These are phyloP conservation scores for Ornithoptera alexandrae DNA, from an alignment of 2,888 invertebrate genomes.

Conservation along the genomic window DNA sequence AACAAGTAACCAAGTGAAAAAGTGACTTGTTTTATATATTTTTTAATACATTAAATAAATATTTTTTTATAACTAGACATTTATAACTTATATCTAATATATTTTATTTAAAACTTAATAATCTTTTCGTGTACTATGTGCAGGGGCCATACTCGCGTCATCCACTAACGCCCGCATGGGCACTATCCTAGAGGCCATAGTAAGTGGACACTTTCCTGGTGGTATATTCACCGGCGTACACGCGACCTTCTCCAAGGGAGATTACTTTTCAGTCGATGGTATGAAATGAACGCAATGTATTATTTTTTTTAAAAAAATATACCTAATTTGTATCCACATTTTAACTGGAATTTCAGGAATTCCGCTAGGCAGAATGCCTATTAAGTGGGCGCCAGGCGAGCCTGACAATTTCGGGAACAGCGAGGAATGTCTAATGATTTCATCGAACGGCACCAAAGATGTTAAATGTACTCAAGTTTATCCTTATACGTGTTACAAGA, in stretches of 20 bases:
- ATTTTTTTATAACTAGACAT: no score
- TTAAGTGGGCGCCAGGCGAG: constrained; percentile 32
- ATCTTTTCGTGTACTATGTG: neutral
- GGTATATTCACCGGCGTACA: constrained; percentile 32
- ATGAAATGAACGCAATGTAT: neutral
- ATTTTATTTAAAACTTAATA: neutral
- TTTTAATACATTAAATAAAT: no score
- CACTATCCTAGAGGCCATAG: neutral
- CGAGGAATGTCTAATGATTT: constrained; percentile 32
- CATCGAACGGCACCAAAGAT: constrained; percentile 30
- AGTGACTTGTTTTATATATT: no score
- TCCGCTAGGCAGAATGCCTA: constrained; percentile 32
- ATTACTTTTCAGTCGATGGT: constrained; percentile 31
- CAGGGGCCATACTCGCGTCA: constrained; percentile 17
- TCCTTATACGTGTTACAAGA: constrained; percentile 36
- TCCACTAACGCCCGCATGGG: constrained; percentile 1
- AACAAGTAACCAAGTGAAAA: no score
- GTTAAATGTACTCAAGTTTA: constrained; percentile 33
- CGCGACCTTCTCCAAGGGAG: constrained; percentile 31
- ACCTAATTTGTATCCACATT: neutral
- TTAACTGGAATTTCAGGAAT: constrained; percentile 28
- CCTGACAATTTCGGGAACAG: constrained; percentile 31
- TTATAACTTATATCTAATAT: neutral
- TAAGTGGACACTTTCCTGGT: neutral
- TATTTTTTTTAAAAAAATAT: neutral